Base-by-base conservation (phyloP, 2,113 vertebrate genomes). In the Pseudolaguvia tuberculata region DNA sequence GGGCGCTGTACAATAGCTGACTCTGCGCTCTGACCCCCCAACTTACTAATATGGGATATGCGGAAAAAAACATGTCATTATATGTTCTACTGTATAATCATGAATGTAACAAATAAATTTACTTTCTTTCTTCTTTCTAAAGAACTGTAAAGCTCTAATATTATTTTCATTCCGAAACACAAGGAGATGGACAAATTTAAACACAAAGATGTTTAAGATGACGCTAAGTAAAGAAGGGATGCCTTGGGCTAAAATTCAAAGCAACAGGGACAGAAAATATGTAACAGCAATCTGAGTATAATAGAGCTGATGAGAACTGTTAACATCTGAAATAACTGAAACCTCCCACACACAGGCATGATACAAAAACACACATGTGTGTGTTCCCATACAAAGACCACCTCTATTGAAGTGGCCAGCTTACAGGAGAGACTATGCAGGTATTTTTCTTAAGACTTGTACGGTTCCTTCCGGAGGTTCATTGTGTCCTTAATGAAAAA, bases 361-460 rank as follows among this genome's bases (percentile, higher is more conserved):
- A 55, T 50, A 17, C 71, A 70, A 27, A 51, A 53, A 65, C 57
- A 25, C 45, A 48, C 69, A 72, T 58, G 63, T 42, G 63, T 42
- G 15, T 56, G 31, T 47, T 71, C 10, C 52, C 59, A 53, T 59
- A 79, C 58, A 82, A 73, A 58, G 53, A 77, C 69, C 18, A 68
- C 61, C 58, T 47, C 79, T 74, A 83, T 84, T 76, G 82, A 84
- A 71, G 25, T 27, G 62, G 57, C 21, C 31, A 62, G 31, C 79
- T 85, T 65, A 66, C 78, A 79, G 58, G 65, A 52, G 35, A 23
- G 45, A 12, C 55, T 56, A 86, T 87, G 84, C 83, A 83, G 76
- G 86, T 86, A 85, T 86, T 85, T 87, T 80, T 63, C 56, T 73
- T 70, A 27, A 42, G 73, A 80, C 50, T 63, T 84, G 85, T 83